Evolutionary conservation across 1,140 invertebrate species (phyloP).

Genomic region (Bombus fervidus): DNA sequence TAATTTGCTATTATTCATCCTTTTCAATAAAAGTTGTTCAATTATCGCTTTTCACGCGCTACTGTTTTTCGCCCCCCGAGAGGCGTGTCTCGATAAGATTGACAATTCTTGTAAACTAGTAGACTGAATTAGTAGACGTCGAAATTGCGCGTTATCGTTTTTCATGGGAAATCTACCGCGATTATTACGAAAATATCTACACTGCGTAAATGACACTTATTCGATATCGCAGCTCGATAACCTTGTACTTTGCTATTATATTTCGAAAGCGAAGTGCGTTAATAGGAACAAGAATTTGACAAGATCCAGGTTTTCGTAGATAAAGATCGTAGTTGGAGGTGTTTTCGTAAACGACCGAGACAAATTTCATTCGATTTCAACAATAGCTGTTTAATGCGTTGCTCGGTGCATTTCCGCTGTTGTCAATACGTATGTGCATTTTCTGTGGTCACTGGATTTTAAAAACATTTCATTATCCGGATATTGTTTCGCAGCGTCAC

Average conservation of each 20-base stretch:
- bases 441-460: background rate
- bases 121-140: background rate
- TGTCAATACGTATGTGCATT: background rate
- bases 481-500: conserved; percentile 21
- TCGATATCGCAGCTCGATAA: background rate
- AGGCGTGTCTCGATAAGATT: background rate
- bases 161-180: background rate
- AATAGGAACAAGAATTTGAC: too few species aligned
- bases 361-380: too few species aligned
- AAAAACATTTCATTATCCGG: conserved; percentile 6
- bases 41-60: background rate
- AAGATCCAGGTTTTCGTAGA: too few species aligned
- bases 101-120: background rate
- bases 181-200: background rate
- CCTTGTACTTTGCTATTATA: background rate
- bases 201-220: background rate
- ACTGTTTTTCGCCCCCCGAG: background rate
- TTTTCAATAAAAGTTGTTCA: background rate
- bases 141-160: conserved; percentile 9
- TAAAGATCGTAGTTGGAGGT: too few species aligned
- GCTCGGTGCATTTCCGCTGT: background rate
- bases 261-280: too few species aligned
- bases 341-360: too few species aligned
- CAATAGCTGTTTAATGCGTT: too few species aligned
- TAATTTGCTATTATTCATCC: background rate